A percentile compares a stretch with the other conserved stretches of the same genome.
phyloP scores from a whole-genome alignment of 2,888 invertebrate genomes.

The Branchellion lobata region DNA sequence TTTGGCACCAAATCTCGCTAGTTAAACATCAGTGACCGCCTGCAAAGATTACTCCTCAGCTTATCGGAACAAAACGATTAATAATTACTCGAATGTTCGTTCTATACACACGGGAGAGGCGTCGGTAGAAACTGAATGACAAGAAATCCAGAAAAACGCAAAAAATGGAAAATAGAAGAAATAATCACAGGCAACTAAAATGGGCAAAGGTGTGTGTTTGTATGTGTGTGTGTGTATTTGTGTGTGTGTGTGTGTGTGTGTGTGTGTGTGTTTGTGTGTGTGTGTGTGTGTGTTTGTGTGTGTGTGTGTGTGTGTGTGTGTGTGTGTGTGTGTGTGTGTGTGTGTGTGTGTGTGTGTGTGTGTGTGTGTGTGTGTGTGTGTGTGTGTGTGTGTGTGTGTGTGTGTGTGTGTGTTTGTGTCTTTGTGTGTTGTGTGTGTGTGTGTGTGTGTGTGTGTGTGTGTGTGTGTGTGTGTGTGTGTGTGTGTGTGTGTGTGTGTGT shows the following conservation, averaged over 20 bases:
- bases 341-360: constrained; percentile 46
- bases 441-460: constrained; percentile 23
- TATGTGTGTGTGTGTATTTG: constrained; percentile 19
- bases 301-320: constrained; percentile 47
- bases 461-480: constrained; percentile 22
- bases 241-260: constrained; percentile 29
- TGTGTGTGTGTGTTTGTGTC: constrained; percentile 44
- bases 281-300: constrained; percentile 59
- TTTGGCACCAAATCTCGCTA: no score
- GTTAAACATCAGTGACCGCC: no score
- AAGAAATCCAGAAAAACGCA: not conserved
- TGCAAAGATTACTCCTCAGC: no score
- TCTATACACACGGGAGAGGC: not conserved
- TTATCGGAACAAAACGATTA: no score
- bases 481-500: constrained; percentile 19
- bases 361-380: constrained; percentile 45
- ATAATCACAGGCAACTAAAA: no score
- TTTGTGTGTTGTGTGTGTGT: constrained; percentile 36
- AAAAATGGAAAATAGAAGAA: no score
- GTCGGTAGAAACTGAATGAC: not conserved
- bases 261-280: constrained; percentile 47
- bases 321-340: constrained; percentile 45
- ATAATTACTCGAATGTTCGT: no score
- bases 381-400: constrained; percentile 42
- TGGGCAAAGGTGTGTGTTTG: not conserved